Base-by-base conservation (phyloP, 2,113 vertebrate genomes). In the Oreochromis niloticus region DNA sequence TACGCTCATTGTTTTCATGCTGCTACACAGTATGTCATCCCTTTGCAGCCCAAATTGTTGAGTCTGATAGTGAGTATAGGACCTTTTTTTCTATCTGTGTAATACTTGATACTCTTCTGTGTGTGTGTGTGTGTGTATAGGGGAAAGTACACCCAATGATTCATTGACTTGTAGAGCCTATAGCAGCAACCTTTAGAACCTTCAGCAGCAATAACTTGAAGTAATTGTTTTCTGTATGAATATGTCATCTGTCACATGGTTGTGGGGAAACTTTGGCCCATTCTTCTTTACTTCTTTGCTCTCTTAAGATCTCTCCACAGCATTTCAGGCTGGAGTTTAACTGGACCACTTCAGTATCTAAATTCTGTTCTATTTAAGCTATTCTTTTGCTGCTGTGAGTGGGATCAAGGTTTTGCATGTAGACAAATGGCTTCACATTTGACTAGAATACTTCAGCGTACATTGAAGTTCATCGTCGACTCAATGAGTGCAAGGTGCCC, bases 121-220 rank as follows among this genome's bases (percentile, higher is more conserved):
- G 0, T 43, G 5, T 43, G 3, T 43, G 2, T 46, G 0, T n/a
- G 0, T 54, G 8, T 50, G 4, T 50, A 7, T 50, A 50, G 7
- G 16, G 48, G 8, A 50, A 17, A 17, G 16, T 50, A 50, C 16
- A 50, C 48, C 16, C 16, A 17, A 50, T 50, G 48, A 50, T 50
- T 17, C 48, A 50, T 17, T 50, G 16, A 7, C 7, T 50, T 50
- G 48, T 50, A 17, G 4, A 50, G 48, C 48, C 48, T 13, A 43
- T 43, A 43, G 41, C 41, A 43, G 41, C 5, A 43, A 43, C 41
- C 41, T 13, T 43, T 13, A 43, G 12, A 43, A 50, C 7, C 7
- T 17, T 50, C 17, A 50, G 7, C 7, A 50, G 7, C 16, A 50
- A 50, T 50, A 48, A 48, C 46, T 16, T 48, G 14, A 48, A 48